Conservation (phyloP, 2,797 vertebrate genomes). For the Lacerta viridis region DNA sequence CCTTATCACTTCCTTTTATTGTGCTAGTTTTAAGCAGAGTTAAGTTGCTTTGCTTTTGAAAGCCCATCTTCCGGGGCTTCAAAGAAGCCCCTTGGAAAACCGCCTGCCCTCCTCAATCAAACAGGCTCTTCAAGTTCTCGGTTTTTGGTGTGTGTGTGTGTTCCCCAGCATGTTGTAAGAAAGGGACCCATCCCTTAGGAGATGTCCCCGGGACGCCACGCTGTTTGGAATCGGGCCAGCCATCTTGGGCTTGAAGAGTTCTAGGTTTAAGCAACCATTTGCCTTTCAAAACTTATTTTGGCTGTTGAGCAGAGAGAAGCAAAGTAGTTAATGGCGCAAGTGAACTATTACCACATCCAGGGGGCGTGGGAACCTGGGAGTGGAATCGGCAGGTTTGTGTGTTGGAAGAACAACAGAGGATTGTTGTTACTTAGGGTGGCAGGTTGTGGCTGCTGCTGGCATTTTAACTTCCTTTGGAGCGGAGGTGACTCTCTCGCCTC, state of each 20-base stretch:
- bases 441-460: constrained; percentile 10
- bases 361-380: constrained; percentile 3
- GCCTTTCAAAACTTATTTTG: constrained; percentile 41
- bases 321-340: constrained; percentile 45
- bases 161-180: constrained; percentile 32
- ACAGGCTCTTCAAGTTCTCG: constrained; percentile 69
- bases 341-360: neutral
- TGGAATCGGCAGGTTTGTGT: constrained; percentile 30
- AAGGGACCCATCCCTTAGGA: constrained; percentile 51
- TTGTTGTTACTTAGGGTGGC: constrained; percentile 8
- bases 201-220: constrained; percentile 59
- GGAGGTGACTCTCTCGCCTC: neutral
- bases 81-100: constrained; percentile 44
- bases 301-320: constrained; percentile 60
- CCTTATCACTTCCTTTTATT: constrained; percentile 69
- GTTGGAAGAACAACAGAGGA: neutral
- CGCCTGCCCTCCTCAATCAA: constrained; percentile 16
- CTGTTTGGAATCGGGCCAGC: constrained; percentile 38
- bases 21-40: constrained; percentile 50
- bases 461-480: constrained; percentile 19
- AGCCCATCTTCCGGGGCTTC: constrained; percentile 45
- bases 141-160: constrained; percentile 22
- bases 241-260: constrained; percentile 58
- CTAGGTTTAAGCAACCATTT: constrained; percentile 43
- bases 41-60: constrained; percentile 33